phyloP scores from a whole-genome alignment of 2,797 vertebrate genomes.

The Sphaeramia orbicularis region DNA sequence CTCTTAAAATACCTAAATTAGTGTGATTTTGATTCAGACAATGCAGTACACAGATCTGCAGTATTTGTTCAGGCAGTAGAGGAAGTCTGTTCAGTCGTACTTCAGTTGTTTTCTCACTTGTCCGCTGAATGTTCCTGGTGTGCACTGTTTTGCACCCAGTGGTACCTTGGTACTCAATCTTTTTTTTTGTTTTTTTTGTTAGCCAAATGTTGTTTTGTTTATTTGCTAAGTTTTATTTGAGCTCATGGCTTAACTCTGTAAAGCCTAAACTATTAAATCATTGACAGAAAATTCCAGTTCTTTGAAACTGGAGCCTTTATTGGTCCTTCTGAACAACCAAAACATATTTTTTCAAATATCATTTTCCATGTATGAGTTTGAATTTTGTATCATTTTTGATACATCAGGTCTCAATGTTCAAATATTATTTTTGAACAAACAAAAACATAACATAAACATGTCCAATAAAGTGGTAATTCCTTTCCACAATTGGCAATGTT shows the following conservation, averaged over 20 bases:
- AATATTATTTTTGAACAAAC: no score
- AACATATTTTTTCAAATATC: no score
- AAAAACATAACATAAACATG: no score
- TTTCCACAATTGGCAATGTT: no score
- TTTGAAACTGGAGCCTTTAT: no score
- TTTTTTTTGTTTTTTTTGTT: background rate
- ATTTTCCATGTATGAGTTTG: no score
- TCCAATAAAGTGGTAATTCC: no score
- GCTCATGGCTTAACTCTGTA: slow-evolving; percentile 7
- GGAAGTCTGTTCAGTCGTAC: slow-evolving; percentile 10
- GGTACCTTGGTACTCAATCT: slow-evolving; percentile 27
- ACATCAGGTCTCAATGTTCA: no score
- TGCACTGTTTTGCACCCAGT: slow-evolving; percentile 7
- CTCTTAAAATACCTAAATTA: background rate
- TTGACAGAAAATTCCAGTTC: no score
- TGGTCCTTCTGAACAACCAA: no score
- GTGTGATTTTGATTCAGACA: slow-evolving; percentile 10
- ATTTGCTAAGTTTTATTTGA: slow-evolving; percentile 11
- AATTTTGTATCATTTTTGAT: no score
- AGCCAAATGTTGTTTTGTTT: slow-evolving; percentile 12
- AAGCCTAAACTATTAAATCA: no score
- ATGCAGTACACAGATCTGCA: slow-evolving; percentile 10
- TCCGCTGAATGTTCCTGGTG: slow-evolving; percentile 35
- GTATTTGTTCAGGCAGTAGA: slow-evolving; percentile 29
- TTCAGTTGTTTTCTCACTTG: slow-evolving; percentile 41